Base-by-base conservation (phyloP, 64 coral and sea anemone genomes). In the Pocillopora verrucosa region DNA sequence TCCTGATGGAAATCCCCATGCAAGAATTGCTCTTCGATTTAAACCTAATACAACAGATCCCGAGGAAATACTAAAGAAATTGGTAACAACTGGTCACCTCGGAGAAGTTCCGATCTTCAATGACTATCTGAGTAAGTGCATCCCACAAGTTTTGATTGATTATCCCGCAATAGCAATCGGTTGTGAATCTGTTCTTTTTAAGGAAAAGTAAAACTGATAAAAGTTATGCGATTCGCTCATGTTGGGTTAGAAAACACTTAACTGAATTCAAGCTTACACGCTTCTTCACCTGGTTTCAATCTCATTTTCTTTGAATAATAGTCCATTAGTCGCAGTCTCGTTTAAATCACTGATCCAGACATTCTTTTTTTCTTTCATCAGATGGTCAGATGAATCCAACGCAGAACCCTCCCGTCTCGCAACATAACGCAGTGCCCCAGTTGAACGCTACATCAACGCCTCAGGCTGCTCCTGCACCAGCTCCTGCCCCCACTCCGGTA, bases 61-160 rank as follows among this genome's bases (percentile, higher is more conserved):
- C 9, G 72, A 87, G 30, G 82, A 84, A 16, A 74, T 70, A 60
- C 36, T 92, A 0, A 83, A 86, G 20, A 83, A 87, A 56, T 56
- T 92, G 37, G 61, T 92, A 19, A 86, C 16, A 19, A 74, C 59
- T 60, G 90, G 90, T 67, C 86, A 87, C 15, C 25, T 92, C 1
- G 90, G 83, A 58, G 83, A 92, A 15, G 45, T 92, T 13, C 75
- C 84, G 5, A 58, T 92, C 63, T 92, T 92, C 16, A 85, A 77
- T 11, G 75, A 87, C 51, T 87, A 87, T 12, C 25, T 92, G 51
- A 92, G 90, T 92, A 87, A 84, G 80, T 84, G 16, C 7, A 36
- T 12, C 13, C 10, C 11, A 59, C 3, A 24, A 58, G 13, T 10
- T 12, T 6, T 35, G 36, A 9, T 72, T 38, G 30, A 0, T 30